Percentiles rank a stretch among this genome's conserved stretches.
Conservation (phyloP, 2,113 vertebrate species). For the Tichodroma muraria region DNA sequence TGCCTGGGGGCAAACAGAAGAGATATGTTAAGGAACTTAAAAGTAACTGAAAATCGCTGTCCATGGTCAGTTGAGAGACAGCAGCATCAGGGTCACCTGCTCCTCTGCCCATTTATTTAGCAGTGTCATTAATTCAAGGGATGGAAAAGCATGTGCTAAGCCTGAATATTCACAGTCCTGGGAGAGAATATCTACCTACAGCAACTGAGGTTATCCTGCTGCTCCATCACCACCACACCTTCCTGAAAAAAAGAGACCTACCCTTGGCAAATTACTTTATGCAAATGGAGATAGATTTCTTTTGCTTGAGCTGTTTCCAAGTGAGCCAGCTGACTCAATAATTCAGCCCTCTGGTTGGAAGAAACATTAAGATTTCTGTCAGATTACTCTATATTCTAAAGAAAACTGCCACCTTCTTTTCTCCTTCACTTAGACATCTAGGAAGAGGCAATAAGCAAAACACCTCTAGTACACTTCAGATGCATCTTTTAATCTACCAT, state of each 20-base stretch:
- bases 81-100: not conserved
- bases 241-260: not conserved
- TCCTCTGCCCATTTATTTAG: not conserved
- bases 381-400: constrained; percentile 18
- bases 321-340: constrained; percentile 36
- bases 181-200: not conserved
- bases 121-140: not conserved
- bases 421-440: constrained; percentile 4
- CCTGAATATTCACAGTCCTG: not conserved
- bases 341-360: constrained; percentile 34
- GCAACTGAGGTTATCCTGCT: not conserved
- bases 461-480: not conserved
- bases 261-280: constrained; percentile 12
- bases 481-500: not conserved
- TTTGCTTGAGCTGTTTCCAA: constrained; percentile 34
- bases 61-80: not conserved
- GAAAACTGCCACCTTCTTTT: constrained; percentile 35
- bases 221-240: not conserved
- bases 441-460: constrained; percentile 26
- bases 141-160: not conserved
- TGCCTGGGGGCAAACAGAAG: not conserved
- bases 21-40: not conserved
- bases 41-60: not conserved
- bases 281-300: constrained; percentile 9
- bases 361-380: constrained; percentile 36